Conservation (phyloP, 2,113 vertebrate species). For the Aptenodytes forsteri region DNA sequence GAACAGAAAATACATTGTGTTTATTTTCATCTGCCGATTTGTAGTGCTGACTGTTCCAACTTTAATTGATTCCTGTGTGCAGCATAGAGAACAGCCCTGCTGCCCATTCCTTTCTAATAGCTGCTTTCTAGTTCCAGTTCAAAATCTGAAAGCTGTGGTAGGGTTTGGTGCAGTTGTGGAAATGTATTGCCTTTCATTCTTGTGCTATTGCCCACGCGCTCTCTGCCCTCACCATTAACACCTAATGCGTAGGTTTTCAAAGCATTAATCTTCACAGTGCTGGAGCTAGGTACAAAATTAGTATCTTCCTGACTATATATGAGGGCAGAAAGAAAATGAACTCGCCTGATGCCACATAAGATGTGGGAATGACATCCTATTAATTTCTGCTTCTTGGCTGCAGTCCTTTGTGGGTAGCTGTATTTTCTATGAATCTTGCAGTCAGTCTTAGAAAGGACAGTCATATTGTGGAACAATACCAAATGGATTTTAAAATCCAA, state of each 20-base stretch:
- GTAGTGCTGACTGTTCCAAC: not conserved
- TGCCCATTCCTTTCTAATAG: not conserved
- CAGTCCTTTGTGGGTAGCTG: not conserved
- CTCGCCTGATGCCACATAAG: not conserved
- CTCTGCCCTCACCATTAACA: not conserved
- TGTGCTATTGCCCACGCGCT: not conserved
- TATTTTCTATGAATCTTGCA: not conserved
- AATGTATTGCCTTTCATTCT: not conserved
- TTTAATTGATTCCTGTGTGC: not conserved
- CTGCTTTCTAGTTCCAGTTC: not conserved
- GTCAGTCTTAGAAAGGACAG: not conserved
- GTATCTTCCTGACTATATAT: not conserved
- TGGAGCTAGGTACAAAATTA: not conserved
- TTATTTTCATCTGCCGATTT: not conserved
- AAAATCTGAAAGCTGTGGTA: not conserved
- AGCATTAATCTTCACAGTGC: not conserved
- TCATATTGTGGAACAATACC: not conserved
- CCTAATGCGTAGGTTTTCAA: not conserved
- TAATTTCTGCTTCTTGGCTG: not conserved
- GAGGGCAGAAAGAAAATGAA: not conserved
- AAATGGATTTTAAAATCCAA: not conserved
- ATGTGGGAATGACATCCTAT: not conserved
- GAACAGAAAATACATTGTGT: not conserved
- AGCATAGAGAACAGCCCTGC: not conserved
- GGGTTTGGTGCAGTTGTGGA: not conserved